These are phyloP conservation scores for Heliocidaris erythrogramma DNA, from an alignment of 35 echinoderm and acorn worm species.

Conservation along the genomic window DNA sequence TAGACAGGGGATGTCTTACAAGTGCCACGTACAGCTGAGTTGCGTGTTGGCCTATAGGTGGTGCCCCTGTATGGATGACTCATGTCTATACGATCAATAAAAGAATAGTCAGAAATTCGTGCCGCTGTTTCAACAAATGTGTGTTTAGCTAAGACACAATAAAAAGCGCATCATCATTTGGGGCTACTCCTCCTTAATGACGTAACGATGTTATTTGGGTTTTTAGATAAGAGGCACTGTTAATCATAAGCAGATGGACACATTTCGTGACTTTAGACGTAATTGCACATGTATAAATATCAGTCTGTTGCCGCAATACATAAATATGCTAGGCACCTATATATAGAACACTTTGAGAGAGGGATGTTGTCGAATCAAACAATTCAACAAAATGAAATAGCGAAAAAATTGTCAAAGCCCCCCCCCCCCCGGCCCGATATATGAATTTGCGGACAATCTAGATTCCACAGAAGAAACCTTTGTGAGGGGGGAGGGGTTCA, in stretches of 20 bases:
- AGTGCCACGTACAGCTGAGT: neutral
- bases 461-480: no score
- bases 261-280: neutral
- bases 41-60: neutral
- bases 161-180: neutral
- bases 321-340: no score
- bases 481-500: no score
- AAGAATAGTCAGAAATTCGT: neutral
- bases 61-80: neutral
- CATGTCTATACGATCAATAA: neutral
- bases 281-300: neutral
- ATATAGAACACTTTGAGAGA: no score
- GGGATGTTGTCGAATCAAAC: no score
- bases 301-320: no score
- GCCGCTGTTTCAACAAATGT: neutral
- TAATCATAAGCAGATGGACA: neutral
- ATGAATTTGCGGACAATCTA: no score
- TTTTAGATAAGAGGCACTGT: neutral
- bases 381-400: no score
- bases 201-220: neutral
- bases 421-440: no score
- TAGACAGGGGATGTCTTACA: neutral
- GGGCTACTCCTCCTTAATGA: neutral
- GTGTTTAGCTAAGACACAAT: neutral
- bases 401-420: no score